Evolutionary conservation across 2,888 invertebrate genomes (phyloP).

Genomic region (Strigamia maritima): DNA sequence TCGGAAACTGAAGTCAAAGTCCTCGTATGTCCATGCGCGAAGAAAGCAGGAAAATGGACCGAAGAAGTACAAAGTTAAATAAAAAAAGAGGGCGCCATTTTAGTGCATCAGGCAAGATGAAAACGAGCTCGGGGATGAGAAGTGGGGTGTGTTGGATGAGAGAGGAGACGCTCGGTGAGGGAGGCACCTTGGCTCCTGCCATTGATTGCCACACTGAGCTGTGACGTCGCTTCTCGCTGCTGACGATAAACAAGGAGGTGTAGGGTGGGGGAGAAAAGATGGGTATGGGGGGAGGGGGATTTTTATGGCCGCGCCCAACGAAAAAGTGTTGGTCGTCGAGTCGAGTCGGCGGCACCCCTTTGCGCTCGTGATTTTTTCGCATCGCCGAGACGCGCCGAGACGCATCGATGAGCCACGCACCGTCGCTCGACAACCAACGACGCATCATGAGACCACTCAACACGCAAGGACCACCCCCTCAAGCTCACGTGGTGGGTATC

Average conservation of each 20-base stretch:
- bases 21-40: neutral
- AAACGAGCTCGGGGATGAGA: slow-evolving; percentile 18
- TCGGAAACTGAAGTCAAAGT: neutral
- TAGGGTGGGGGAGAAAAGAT: slow-evolving; percentile 29
- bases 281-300: slow-evolving; percentile 34
- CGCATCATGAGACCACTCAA: slow-evolving; percentile 37
- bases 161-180: slow-evolving; percentile 35
- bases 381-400: slow-evolving; percentile 30
- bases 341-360: slow-evolving; percentile 36
- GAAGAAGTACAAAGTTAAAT: neutral
- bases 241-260: slow-evolving; percentile 38
- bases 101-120: slow-evolving; percentile 19
- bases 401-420: slow-evolving; percentile 32
- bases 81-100: slow-evolving; percentile 17
- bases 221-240: slow-evolving; percentile 33
- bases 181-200: slow-evolving; percentile 37
- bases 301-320: slow-evolving; percentile 35
- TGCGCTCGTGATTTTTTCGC: slow-evolving; percentile 36
- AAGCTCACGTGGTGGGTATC: slow-evolving; percentile 38
- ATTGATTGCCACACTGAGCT: slow-evolving; percentile 36
- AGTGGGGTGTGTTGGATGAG: neutral
- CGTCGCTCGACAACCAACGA: slow-evolving; percentile 16
- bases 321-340: slow-evolving; percentile 36
- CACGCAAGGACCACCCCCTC: slow-evolving; percentile 36
- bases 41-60: neutral